Conservation (phyloP, 1,140 invertebrate genomes). For the Odontomachus brunneus region DNA sequence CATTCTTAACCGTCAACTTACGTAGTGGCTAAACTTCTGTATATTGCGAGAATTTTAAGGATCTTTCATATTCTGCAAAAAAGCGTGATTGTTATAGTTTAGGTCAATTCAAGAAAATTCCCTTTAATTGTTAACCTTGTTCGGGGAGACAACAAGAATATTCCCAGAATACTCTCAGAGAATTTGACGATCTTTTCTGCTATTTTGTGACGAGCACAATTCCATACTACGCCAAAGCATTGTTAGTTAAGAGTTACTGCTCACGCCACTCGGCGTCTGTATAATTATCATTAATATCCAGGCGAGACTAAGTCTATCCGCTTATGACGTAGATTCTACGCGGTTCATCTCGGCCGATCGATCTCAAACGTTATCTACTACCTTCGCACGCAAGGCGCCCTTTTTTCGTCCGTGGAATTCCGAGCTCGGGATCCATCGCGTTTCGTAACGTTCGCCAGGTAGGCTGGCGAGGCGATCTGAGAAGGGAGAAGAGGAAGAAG, state of each 20-base stretch:
- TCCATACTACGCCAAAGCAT: conserved; percentile 2
- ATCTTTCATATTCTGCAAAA: too few species aligned
- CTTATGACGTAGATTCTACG: not conserved
- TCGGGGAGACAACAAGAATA: not conserved
- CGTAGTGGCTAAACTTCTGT: too few species aligned
- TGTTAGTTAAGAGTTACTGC: not conserved
- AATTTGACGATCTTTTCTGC: not conserved
- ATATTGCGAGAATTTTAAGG: too few species aligned
- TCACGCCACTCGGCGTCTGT: conserved; percentile 24
- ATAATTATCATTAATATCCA: conserved; percentile 46
- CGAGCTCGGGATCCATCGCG: conserved; percentile 58
- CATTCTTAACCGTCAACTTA: too few species aligned
- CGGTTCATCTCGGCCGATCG: conserved; percentile 36
- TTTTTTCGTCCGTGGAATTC: conserved; percentile 63
- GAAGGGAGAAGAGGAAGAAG: conserved; percentile 61
- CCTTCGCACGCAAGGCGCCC: conserved; percentile 5
- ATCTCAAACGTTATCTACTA: conserved; percentile 23
- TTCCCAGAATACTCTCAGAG: not conserved
- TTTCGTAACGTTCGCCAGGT: conserved; percentile 70
- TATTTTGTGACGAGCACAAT: conserved; percentile 13
- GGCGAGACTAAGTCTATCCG: not conserved
- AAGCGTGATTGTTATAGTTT: too few species aligned
- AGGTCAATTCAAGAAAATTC: not conserved
- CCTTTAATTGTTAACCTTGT: not conserved
- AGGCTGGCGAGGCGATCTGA: conserved; percentile 16